Evolutionary conservation across 2,888 invertebrate genomes (phyloP), one percentile per base, ranked within the genome.

Genomic region (Patella caerulea): DNA sequence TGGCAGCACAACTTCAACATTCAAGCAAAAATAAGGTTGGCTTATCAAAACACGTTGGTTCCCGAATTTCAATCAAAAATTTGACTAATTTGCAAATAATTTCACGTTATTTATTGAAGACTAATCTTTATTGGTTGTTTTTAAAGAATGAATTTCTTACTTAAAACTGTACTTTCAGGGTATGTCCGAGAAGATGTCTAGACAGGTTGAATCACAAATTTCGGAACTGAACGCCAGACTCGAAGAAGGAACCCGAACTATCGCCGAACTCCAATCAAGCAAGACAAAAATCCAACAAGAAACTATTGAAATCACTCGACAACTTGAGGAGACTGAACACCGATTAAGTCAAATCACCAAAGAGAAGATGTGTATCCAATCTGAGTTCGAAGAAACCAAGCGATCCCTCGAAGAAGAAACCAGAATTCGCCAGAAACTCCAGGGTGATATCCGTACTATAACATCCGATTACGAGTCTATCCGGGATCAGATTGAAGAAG

Each of bases 391-490:
- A 92, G 99, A 99, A 93, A 96, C 97, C 93, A 98, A 97, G 94
- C 95, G 98, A 92, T 94, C 96, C 92, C 96, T 98, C 92, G 99
- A 99, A 93, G 98, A 99, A 92, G 99, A 99, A 93, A 94, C 90
- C 83, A 90, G 93, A 72, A 91, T 92, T 24, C 75, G 76, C 17
- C 55, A 80, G 75, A 89, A 89, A 81, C 82, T 87, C 71, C 88
- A 88, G 85, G 85, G 86, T 93, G 98, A 98, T 94, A 97, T 97
- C 96, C 97, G 98, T 93, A 99, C 98, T 94, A 94, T 98, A 93
- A 97, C 98, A 93, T 97, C 98, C 94, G 99, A 99, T 93, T 94
- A 98, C 93, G 99, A 99, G 94, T 97, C 97, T 94, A 95, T 98
- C 93, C 96, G 98, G 92, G 99, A 99, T 93, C 98, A 98, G 93